Evolutionary conservation across 1,140 invertebrate genomes (phyloP), one percentile per base, ranked within the genome.

Genomic region (Riptortus pedestris): DNA sequence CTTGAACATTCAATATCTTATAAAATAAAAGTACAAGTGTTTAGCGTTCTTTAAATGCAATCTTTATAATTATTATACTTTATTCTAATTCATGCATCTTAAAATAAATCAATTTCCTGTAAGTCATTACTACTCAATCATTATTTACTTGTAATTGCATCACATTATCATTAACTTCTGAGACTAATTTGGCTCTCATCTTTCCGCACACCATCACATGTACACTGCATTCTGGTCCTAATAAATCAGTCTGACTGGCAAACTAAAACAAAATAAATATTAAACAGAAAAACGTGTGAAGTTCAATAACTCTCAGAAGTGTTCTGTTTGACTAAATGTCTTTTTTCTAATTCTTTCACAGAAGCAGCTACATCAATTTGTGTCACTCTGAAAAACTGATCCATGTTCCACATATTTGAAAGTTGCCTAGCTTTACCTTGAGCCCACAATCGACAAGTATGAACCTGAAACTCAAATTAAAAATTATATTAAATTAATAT

Each of bases 151-250:
- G 85, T 22, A 88, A 74, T 72, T 88, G 82, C 69, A 81, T 74
- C 58, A 85, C 80, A 70, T 89, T 89, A 1, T 77, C 80, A 70
- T 82, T 83, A 7, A 88, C 81, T 78, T 89, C 87, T 0, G 85
- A 85, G 11, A 85, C 82, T 22, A 90, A 75, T 73, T 88, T 88
- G 22, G 83, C 81, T 70, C 86, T 80, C 83, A 90, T 85, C 67
- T 87, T 83, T 0, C 83, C 80, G 68, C 85, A 87, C 1, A 85
- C 83, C 60, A 81, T 75, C 31, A 85, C 80, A 59, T 81, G 79
- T 24, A 80, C 79, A 62, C 72, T 78, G 27, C 72, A 67, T 18
- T 69, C 63, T 31, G 67, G 58, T 12, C 65, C 52, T 72, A 74
- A 60, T 45, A 79, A 72, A 66, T 79, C 74, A 11, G 72, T 72